phyloP scores from a whole-genome alignment of 2,797 vertebrate species.

The Microchirus variegatus region DNA sequence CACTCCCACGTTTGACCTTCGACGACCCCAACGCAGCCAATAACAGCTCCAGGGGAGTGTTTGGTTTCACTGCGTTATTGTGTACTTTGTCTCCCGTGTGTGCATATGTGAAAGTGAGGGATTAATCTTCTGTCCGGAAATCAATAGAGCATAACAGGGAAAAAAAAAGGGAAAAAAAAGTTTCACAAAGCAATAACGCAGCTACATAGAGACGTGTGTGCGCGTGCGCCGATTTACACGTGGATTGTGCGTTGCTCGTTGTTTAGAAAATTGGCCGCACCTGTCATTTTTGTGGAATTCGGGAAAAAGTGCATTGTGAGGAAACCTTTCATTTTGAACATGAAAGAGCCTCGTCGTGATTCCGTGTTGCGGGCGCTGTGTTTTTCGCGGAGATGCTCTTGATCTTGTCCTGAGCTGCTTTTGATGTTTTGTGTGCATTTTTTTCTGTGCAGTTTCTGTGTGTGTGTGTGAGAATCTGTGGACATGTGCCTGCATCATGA shows the following conservation, averaged over 20 bases:
- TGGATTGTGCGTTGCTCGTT: too few relatives aligned
- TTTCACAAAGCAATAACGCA: not conserved
- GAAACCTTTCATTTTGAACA: slow-evolving; percentile 55
- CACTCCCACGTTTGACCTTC: not conserved
- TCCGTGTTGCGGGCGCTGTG: slow-evolving; percentile 33
- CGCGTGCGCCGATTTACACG: too few relatives aligned
- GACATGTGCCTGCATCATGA: slow-evolving; percentile 21
- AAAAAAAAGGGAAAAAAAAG: not conserved
- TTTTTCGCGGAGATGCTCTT: slow-evolving; percentile 48
- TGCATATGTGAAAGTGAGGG: not conserved
- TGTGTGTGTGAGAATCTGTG: slow-evolving; percentile 14
- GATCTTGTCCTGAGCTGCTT: slow-evolving; percentile 61
- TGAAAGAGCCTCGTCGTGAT: slow-evolving; percentile 61
- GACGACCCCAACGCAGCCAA: not conserved
- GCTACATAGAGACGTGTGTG: too few relatives aligned
- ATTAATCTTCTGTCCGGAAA: slow-evolving; percentile 5
- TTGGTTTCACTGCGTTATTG: not conserved
- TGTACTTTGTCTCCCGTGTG: not conserved
- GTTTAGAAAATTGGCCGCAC: slow-evolving; percentile 22
- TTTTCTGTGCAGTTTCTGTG: slow-evolving; percentile 9
- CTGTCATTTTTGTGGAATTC: slow-evolving; percentile 46
- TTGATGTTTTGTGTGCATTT: slow-evolving; percentile 44
- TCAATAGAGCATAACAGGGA: not conserved
- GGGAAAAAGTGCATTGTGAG: slow-evolving; percentile 37
- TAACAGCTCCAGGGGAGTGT: not conserved